These are phyloP conservation scores for Hybognathus amarus DNA, from an alignment of 2,797 vertebrate genomes.

Conservation along the genomic window DNA sequence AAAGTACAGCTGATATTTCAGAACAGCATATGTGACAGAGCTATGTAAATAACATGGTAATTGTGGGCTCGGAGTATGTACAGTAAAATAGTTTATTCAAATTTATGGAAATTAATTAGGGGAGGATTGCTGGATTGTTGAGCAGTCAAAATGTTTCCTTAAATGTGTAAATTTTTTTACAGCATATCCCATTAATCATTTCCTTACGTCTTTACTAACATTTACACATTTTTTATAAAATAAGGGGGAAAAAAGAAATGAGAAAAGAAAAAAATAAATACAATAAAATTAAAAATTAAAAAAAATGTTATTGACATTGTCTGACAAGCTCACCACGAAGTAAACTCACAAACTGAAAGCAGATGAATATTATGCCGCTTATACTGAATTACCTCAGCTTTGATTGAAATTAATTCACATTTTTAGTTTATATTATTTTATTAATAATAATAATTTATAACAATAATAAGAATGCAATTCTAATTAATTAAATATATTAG, in stretches of 20 bases:
- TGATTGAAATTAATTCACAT: not conserved
- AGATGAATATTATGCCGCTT: not conserved
- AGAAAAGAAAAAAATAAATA: not conserved
- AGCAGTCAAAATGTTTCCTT: slow-evolving; percentile 22
- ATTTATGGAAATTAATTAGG: slow-evolving; percentile 43
- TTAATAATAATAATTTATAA: not conserved
- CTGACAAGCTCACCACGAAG: not conserved
- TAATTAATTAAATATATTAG: not conserved
- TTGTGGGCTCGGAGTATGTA: slow-evolving; percentile 17
- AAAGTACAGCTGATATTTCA: slow-evolving; percentile 36
- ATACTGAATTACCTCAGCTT: not conserved
- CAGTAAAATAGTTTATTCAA: slow-evolving; percentile 49
- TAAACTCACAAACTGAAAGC: not conserved
- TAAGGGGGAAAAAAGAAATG: not conserved
- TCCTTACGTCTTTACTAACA: not conserved
- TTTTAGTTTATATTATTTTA: not conserved
- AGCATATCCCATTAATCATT: slow-evolving; percentile 9
- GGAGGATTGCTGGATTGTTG: not conserved
- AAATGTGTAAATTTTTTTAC: not conserved
- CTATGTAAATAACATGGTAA: slow-evolving; percentile 42
- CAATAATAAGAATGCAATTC: not conserved
- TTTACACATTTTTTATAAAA: not conserved
- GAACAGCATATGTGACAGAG: slow-evolving; percentile 27
- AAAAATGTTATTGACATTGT: not conserved
- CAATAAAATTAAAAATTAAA: not conserved